Evolutionary conservation across 92 coral and sea anemone species (phyloP), one percentile per base, ranked within the genome.

Genomic region (Scolanthus callimorphus): DNA sequence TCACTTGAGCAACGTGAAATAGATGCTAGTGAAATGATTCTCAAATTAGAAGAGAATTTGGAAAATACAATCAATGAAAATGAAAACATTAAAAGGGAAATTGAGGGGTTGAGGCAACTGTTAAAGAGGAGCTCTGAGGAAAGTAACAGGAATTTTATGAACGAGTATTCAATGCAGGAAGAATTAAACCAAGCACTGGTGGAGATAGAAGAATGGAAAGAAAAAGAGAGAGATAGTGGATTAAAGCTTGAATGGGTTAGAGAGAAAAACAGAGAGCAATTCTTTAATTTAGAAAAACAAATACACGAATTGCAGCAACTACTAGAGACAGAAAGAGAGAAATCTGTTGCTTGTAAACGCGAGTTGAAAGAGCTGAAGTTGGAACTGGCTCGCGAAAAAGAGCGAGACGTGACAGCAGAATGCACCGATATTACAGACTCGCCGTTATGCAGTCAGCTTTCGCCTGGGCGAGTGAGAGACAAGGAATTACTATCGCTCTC

Each of bases 201-300:
- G 44, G 96, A 91, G 29, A 38, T 83, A 56, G 84, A 58, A 23
- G 27, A 79, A 65, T 85, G 85, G 76, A 73, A 79, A 67, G 52
- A 70, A 55, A 91, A 73, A 69, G 80, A 75, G 0, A 80, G 84
- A 71, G 78, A 73, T 20, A 70, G 61, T 59, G 97, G 70, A 31
- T 67, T 50, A 11, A 74, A 69, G 51, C 51, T 68, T 11, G 76
- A 77, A 3, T 39, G 60, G 17, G 29, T 72, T 28, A 49, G 55
- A 19, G 64, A 63, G 46, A 49, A 49, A 29, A 30, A 70, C n/a
- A 39, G 65, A 31, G 79, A 41, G 1, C 89, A 87, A 55, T 77
- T 65, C 1, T 84, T 70, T 13, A 65, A 52, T 37, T 71, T 70
- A 30, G 67, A 78, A 37, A 67, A 69, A 20, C 88, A 88, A 19